phyloP scores from a whole-genome alignment of 2,888 invertebrate genomes.

The Mythimna loreyi region DNA sequence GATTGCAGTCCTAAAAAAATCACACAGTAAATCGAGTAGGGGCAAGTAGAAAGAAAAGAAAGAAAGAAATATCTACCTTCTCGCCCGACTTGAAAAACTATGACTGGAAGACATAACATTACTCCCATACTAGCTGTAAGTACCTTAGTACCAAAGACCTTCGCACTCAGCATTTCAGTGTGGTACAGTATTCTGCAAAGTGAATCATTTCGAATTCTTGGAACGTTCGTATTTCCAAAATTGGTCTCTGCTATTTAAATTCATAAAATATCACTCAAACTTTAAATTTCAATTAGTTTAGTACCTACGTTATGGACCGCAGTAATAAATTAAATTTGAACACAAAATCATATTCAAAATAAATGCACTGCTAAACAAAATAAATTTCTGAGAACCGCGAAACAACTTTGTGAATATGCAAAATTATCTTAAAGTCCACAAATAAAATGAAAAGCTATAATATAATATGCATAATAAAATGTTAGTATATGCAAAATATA shows the following conservation, averaged over 20 bases:
- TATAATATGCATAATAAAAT: constrained; percentile 57
- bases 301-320: background rate
- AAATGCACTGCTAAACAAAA: constrained; percentile 29
- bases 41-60: no score
- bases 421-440: constrained; percentile 41
- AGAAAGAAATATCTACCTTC: no score
- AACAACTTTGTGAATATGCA: constrained; percentile 43
- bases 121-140: no score
- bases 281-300: background rate
- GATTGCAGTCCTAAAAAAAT: no score
- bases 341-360: no score
- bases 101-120: no score
- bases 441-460: constrained; percentile 60
- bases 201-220: background rate
- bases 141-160: background rate
- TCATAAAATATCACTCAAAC: background rate
- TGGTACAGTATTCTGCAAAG: background rate
- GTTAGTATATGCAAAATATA: constrained; percentile 29
- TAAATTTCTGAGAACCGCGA: constrained; percentile 25
- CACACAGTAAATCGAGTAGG: no score
- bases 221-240: background rate
- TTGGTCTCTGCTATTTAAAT: background rate
- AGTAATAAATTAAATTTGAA: constrained; percentile 17
- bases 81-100: no score
- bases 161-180: no score